Percentiles rank a stretch among this genome's conserved stretches.
phyloP scores from a whole-genome alignment of 2,797 vertebrate genomes.

The Pseudochromis fuscus region DNA sequence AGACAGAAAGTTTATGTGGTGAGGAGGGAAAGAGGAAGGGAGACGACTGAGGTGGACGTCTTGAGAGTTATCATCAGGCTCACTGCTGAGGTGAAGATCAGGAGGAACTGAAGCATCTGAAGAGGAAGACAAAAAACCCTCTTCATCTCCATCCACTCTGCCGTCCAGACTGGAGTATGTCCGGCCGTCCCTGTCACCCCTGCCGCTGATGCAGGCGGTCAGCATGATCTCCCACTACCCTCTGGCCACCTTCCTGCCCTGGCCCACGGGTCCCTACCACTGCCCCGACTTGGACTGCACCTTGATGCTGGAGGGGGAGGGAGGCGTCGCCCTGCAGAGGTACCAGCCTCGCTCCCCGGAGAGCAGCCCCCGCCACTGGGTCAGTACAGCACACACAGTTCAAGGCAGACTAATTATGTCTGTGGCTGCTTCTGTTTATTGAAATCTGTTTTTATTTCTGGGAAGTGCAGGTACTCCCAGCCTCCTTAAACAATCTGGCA shows the following conservation, averaged over 20 bases:
- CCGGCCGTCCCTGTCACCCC: conserved; percentile 50
- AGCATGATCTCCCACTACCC: conserved; percentile 85
- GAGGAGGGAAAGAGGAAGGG: conserved; percentile 19
- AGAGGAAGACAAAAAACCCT: conserved; percentile 20
- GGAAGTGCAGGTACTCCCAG: conserved; percentile 42
- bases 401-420: conserved; percentile 17
- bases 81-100: conserved; percentile 38
- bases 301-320: conserved; percentile 80
- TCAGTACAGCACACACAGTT: conserved; percentile 69
- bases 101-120: too few relatives aligned
- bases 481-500: conserved; percentile 55
- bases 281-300: conserved; percentile 77
- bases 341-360: conserved; percentile 86
- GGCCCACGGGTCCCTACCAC: conserved; percentile 72
- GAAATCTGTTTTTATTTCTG: conserved; percentile 33
- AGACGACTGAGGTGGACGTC: conserved; percentile 37
- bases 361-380: conserved; percentile 83
- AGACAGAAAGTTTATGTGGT: conserved; percentile 33
- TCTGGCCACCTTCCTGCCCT: conserved; percentile 81
- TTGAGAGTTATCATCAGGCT: conserved; percentile 36
- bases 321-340: conserved; percentile 85
- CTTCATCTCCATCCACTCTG: conserved; percentile 43
- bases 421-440: conserved; percentile 5
- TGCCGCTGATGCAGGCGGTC: conserved; percentile 64
- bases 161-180: conserved; percentile 72